These are phyloP conservation scores for Furcula furcula DNA, from an alignment of 2,888 invertebrate genomes.

Conservation along the genomic window DNA sequence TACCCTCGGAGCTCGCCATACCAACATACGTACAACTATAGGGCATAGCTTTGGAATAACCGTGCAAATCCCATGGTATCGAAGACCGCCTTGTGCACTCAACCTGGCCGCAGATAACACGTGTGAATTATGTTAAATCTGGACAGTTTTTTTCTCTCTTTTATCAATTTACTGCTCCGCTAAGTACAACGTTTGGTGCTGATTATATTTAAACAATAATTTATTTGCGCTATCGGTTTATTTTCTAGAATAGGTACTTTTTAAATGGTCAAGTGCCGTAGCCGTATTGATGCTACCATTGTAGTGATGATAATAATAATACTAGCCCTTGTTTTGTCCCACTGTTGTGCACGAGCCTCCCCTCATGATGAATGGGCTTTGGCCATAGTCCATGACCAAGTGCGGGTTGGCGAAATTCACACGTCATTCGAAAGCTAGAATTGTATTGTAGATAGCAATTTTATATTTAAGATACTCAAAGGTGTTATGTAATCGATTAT, in stretches of 20 bases:
- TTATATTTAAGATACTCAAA: conserved; percentile 3
- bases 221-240: conserved; percentile 4
- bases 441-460: too few species aligned
- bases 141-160: conserved; percentile 62
- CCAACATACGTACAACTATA: conserved; percentile 13
- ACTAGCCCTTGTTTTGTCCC: too few species aligned
- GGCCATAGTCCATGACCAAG: too few species aligned
- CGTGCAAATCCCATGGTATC: conserved; percentile 28
- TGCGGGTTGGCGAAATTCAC: too few species aligned
- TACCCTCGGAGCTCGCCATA: conserved; percentile 36
- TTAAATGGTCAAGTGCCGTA: too few species aligned
- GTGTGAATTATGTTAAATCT: conserved; percentile 74
- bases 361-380: too few species aligned
- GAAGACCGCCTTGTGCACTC: conserved; percentile 58
- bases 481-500: conserved; percentile 3
- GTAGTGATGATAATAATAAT: too few species aligned
- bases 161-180: conserved; percentile 67
- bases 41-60: conserved; percentile 10
- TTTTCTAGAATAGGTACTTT: not conserved
- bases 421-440: too few species aligned
- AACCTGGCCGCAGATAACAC: conserved; percentile 59
- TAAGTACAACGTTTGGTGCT: conserved; percentile 60
- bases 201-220: conserved; percentile 56
- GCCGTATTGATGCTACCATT: too few species aligned
- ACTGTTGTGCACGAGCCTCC: too few species aligned